Base-by-base conservation (phyloP, 2,797 vertebrate species). In the Lophius americanus region DNA sequence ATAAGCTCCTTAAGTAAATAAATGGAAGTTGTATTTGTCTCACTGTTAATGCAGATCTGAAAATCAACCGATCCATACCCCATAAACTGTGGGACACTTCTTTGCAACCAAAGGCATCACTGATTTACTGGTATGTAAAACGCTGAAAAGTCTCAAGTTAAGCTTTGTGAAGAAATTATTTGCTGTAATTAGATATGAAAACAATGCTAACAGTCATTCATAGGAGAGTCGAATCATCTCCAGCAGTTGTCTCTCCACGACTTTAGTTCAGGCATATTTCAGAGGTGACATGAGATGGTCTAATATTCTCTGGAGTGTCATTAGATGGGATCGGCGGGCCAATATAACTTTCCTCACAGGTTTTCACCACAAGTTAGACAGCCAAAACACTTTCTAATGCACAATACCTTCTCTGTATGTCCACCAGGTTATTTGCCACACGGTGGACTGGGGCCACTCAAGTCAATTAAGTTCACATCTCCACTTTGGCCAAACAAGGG, bases 381-480 rank as follows among this genome's bases (percentile, higher is more conserved):
- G 62, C 73, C 59, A 76, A 67, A 82, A 83, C 81, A 82, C 65
- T 83, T 81, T 72, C 51, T 47, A 60, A 81, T 64, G 62, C 83
- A 91, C 88, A 93, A 90, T 90, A 88, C 76, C 64, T 88, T 81
- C 85, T 84, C 87, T 92, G 83, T 92, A 72, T 85, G 75, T 85
- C 68, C 75, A 84, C 72, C 70, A 89, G 85, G 89, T 92, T 87
- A 88, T 89, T 90, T 86, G 86, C 85, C 78, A 61, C 84, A 53
- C 38, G 73, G 79, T 82, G 87, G 86, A 87, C 86, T 81, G 90
- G 87, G 91, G 90, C 91, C 92, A 93, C 88, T 93, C 88, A 88
- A 97, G 96, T 97, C 96, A 96, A 98, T 98, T 97, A 98, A 98
- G 96, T 96, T 98, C 96, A 96, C 95, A 96, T 97, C 96, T 96